Base-by-base conservation (phyloP, 2,888 invertebrate genomes). In the Cyclophora albipunctata region DNA sequence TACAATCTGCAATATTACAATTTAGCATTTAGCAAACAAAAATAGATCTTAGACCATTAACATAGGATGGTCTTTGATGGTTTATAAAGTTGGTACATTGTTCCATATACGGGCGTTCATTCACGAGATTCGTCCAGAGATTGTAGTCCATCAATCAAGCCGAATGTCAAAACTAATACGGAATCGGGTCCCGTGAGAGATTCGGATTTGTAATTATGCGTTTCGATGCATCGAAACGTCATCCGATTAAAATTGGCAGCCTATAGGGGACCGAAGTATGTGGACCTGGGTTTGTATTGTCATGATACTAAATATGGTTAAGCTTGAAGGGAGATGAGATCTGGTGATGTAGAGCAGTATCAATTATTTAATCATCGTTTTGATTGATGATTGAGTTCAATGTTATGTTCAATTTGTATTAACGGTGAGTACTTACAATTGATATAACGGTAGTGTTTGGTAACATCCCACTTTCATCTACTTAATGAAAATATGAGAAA, bases 141-240 rank as follows among this genome's bases (percentile, higher is more conserved):
- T 88, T 84, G 84, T 79, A 73, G 75, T 76, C 76, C 81, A 88
- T 88, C 88, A 81, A 87, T 88, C 88, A 88, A 81, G 86, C 80
- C 79, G 77, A 82, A 83, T 82, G 88, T 88, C 88, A 88, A 87
- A 88, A 85, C 86, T 85, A 88, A 88, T 88, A 87, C 82, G 78
- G 66, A 78, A 75, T 71, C 64, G 60, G 64, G 81, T 85, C 87
- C 85, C 87, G 84, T 81, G 88, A 85, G 87, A 86, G 72, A 75
- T 72, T 76, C 69, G 69, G 72, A 76, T 75, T 81, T 73, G 80
- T 84, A 85, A 88, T 87, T 85, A 84, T 84, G 81, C 80, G 78
- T 83, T 82, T 76, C 71, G 75, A 78, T 85, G 81, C 82, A 85
- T 73, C 72, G 64, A 70, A 20, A 64, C 73, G 76, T 84, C 85